Evolutionary conservation across 2,113 vertebrate species (phyloP).

Genomic region (Eretmochelys imbricata): DNA sequence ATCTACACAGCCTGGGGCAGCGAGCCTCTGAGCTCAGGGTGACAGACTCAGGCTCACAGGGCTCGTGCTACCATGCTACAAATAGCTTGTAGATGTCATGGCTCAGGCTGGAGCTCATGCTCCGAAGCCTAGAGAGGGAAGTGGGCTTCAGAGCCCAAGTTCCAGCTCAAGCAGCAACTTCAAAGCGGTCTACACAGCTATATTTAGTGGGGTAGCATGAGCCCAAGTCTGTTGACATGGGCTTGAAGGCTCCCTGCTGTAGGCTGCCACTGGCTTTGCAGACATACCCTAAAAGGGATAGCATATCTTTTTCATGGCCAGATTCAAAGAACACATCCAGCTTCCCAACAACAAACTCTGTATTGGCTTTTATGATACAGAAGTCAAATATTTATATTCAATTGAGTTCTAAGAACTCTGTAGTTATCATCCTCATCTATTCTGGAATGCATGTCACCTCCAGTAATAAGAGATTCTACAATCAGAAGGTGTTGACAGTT

Average conservation of each 20-base stretch:
- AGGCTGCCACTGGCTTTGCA: not conserved
- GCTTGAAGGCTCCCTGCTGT: no score
- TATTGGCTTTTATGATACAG: not conserved
- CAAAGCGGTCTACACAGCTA: not conserved
- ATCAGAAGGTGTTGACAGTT: not conserved
- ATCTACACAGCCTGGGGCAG: not conserved
- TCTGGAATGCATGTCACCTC: not conserved
- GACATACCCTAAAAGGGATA: not conserved
- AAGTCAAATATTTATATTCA: not conserved
- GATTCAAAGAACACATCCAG: not conserved
- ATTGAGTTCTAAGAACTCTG: not conserved
- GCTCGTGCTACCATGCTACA: not conserved
- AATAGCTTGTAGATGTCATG: not conserved
- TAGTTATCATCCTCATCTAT: not conserved
- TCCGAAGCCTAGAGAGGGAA: not conserved
- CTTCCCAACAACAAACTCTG: not conserved
- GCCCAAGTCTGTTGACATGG: not conserved
- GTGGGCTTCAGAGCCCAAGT: not conserved
- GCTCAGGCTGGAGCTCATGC: not conserved
- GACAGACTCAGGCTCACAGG: not conserved
- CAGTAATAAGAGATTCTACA: not conserved
- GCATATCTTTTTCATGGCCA: not conserved
- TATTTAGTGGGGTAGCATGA: not conserved
- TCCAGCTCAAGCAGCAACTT: not conserved
- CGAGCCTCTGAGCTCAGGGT: not conserved